Evolutionary conservation across 2,113 vertebrate genomes (phyloP), one percentile per base, ranked within the genome.

Genomic region (Crypturellus undulatus): DNA sequence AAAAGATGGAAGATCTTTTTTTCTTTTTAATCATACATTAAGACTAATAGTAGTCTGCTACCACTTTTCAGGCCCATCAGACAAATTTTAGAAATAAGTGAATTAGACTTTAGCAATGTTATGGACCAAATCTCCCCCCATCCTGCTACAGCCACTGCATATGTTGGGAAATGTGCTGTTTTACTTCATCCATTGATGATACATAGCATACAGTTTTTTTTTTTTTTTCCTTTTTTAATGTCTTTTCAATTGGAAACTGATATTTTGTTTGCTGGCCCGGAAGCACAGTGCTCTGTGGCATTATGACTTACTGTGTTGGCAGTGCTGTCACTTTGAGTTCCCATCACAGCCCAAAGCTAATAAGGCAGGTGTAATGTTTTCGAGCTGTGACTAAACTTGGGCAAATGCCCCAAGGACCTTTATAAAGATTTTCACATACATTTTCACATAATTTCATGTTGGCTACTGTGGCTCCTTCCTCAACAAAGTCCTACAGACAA

Each of bases 281-380:
- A 92, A 96, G 90, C 77, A 68, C 63, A 86, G 60, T 54, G 43
- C 34, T 88, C 88, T 89, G 83, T 59, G 79, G 77, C 49, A 32
- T 83, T 93, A 72, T 64, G 64, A 84, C 93, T 89, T 43, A 54
- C 47, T 45, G 77, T 90, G 73, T 76, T 96, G 94, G 93, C 80
- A 96, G 70, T 0, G 0, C 73, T 89, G 80, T 92, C 93, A 77
- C 65, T 96, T 89, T 65, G 52, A 69, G 79, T 96, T 95, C 92
- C 76, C 79, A 93, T 96, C 82, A 91, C 60, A 79, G 68, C 76
- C 79, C 75, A 95, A 93, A 95, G 90, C 56, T 68, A 91, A 80
- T 92, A 94, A 91, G 64, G 65, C 2, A 0, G 56, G 92, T 90
- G 69, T 71, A 83, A 85, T 85, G 72, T 83, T 88, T 91, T 75